phyloP scores from a whole-genome alignment of 2,797 vertebrate species.

The Martes flavigula region DNA sequence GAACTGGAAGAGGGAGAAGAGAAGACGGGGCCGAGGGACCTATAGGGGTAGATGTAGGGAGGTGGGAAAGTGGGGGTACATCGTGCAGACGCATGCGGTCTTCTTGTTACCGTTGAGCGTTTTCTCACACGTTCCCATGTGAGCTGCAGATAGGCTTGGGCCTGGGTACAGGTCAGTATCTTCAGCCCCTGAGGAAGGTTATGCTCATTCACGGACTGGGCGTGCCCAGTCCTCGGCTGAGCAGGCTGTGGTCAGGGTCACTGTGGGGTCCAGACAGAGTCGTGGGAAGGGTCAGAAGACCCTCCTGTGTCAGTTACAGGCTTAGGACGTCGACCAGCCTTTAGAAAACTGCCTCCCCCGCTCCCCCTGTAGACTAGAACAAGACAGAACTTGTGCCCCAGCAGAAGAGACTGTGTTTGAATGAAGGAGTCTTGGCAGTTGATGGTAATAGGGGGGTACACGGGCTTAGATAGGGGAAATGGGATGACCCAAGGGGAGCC shows the following conservation, averaged over 20 bases:
- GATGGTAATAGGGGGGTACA: neutral
- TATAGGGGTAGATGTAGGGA: neutral
- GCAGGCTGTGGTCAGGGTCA: neutral
- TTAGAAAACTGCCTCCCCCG: neutral
- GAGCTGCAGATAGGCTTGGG: neutral
- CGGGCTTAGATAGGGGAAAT: neutral
- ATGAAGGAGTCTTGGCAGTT: neutral
- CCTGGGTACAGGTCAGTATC: neutral
- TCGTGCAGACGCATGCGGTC: no score
- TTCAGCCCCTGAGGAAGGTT: neutral
- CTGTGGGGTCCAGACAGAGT: neutral
- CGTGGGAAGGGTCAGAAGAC: neutral
- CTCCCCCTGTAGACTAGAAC: neutral
- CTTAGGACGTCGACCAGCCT: neutral
- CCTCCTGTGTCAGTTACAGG: neutral
- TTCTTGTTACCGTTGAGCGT: neutral
- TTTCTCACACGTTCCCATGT: neutral
- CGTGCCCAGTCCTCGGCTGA: rapidly evolving
- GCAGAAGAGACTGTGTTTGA: neutral
- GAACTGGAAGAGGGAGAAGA: neutral
- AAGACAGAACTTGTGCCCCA: neutral
- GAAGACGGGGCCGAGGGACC: neutral
- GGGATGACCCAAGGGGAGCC: neutral
- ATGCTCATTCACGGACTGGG: neutral
- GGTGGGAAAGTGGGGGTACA: rapidly evolving